Evolutionary conservation across 2,888 invertebrate species (phyloP).

Genomic region (Uropetala carovei): DNA sequence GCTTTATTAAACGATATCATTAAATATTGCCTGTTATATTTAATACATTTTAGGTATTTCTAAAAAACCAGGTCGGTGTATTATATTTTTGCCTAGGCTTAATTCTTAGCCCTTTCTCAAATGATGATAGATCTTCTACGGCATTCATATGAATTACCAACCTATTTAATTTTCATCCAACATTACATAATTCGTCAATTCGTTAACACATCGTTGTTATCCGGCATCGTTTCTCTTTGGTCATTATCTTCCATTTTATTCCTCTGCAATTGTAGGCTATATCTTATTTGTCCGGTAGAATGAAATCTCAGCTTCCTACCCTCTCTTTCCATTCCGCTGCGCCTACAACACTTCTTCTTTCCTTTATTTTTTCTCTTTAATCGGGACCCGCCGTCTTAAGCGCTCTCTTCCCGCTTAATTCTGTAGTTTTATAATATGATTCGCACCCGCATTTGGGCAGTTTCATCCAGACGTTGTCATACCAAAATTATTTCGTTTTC

Average conservation of each 20-base stretch:
- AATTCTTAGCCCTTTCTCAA: not conserved
- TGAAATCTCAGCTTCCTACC: not conserved
- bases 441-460: not conserved
- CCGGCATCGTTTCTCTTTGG: not conserved
- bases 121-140: not conserved
- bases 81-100: not conserved
- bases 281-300: not conserved
- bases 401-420: not conserved
- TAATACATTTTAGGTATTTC: not conserved
- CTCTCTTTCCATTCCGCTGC: not conserved
- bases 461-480: not conserved
- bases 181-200: conserved; percentile 19
- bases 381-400: no score
- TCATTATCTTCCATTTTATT: not conserved
- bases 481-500: no score
- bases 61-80: not conserved
- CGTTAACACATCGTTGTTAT: not conserved
- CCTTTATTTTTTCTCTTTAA: not conserved
- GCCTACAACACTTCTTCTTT: not conserved
- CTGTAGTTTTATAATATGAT: not conserved
- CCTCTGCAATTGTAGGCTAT: not conserved
- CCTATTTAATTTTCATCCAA: not conserved
- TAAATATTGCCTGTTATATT: not conserved
- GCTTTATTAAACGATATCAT: no score
- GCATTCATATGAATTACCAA: not conserved